These are phyloP conservation scores for Xanthia icteritia DNA, from an alignment of 2,888 invertebrate species.

Conservation along the genomic window DNA sequence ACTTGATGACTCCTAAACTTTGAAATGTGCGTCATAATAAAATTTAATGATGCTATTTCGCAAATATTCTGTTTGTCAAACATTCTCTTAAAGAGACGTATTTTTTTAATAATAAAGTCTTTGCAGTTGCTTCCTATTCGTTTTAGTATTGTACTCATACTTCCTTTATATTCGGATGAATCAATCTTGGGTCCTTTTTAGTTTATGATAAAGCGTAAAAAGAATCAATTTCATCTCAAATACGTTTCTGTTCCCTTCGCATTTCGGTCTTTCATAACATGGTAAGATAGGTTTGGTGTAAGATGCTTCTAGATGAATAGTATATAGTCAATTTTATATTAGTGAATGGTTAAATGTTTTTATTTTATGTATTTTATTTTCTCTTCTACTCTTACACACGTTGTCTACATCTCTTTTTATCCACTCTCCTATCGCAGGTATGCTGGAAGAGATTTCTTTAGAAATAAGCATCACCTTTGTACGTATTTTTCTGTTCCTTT, in stretches of 20 bases:
- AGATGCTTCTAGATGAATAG: not conserved
- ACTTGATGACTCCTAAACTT: slow-evolving; percentile 64
- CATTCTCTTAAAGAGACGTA: slow-evolving; percentile 55
- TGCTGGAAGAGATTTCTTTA: too few species aligned
- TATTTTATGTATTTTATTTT: too few species aligned
- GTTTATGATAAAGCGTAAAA: slow-evolving; percentile 42
- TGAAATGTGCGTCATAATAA: slow-evolving; percentile 66
- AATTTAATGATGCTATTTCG: slow-evolving; percentile 62
- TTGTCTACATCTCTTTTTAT: too few species aligned
- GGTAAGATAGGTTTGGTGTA: not conserved
- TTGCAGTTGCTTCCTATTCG: slow-evolving; percentile 27
- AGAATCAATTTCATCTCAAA: slow-evolving; percentile 38
- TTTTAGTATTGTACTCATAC: slow-evolving; percentile 15
- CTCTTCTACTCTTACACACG: too few species aligned
- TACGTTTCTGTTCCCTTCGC: slow-evolving; percentile 5
- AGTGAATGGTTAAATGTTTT: too few species aligned
- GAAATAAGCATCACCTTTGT: too few species aligned
- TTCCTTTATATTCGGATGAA: slow-evolving; percentile 21
- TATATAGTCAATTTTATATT: too few species aligned
- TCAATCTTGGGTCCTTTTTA: slow-evolving; percentile 30
- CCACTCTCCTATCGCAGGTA: too few species aligned
- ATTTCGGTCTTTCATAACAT: not conserved
- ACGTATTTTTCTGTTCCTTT: too few species aligned
- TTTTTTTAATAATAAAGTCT: slow-evolving; percentile 47
- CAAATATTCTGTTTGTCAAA: slow-evolving; percentile 63